Evolutionary conservation across 2,888 invertebrate genomes (phyloP), one percentile per base, ranked within the genome.

Genomic region (Coelinius sp.): DNA sequence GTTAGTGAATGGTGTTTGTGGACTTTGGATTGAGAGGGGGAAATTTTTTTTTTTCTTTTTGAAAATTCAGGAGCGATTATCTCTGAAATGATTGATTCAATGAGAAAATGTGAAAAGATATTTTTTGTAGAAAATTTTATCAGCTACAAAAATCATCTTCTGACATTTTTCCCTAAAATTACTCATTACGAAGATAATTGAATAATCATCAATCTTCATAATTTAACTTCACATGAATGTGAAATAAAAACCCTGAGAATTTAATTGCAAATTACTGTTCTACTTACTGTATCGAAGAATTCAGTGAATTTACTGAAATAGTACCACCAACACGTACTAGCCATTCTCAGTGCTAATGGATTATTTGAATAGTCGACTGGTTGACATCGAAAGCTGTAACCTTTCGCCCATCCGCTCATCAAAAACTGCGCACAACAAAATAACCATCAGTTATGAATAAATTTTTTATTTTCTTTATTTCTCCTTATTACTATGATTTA

Each of bases 271-370:
- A 1, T 53, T 52, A 24, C 52, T 17, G 35, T 74, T 53, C n/a
- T 12, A 88, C 90, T 90, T 85, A 97, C 94, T 83, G 98, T 98
- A 90, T 98, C 98, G 86, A 97, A 93, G 89, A 98, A 96, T 89
- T 98, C 98, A 82, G 97, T 96, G 89, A 97, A 97, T 89, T 98
- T 98, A 84, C 97, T 96, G 89, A 98, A 93, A 90, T 96, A 97
- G 89, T 97, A 98, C 96, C 96, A 96, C 97, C 97, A 98, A 89
- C 97, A 97, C 49, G 95, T 95, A 82, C 92, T 91, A 68, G 95
- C 96, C 96, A 98, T 97, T 95, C 95, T 92, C 84, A 92, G 90
- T 75, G 95, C 95, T 87, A 93, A 91, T 77, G 93, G 92, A 88
- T 91, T 93, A 88, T 92, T 91, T 82, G 94, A 92, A 89, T 95